Percentiles rank a stretch among this genome's conserved stretches.
These are phyloP conservation scores for Pegoplata infirma DNA, from an alignment of 2,888 invertebrate species.

Conservation along the genomic window DNA sequence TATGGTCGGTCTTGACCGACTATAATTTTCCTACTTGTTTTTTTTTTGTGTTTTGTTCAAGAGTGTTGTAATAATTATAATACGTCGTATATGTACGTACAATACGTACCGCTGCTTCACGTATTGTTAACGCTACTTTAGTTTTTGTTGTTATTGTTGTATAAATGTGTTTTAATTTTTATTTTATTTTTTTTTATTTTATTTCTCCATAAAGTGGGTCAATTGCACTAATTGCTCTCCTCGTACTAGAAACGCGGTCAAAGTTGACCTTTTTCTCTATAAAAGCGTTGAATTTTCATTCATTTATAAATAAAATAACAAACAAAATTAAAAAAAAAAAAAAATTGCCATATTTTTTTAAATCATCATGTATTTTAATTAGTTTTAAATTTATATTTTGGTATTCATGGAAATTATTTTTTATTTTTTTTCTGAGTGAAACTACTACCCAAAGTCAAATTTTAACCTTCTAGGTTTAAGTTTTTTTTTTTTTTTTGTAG, in stretches of 20 bases:
- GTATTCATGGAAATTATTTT: background rate
- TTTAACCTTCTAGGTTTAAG: background rate
- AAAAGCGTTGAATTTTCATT: constrained; percentile 63
- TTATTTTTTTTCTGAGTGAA: no score
- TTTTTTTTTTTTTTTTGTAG: background rate
- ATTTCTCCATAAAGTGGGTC: constrained; percentile 60
- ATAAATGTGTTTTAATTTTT: constrained; percentile 18
- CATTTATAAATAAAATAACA: constrained; percentile 33
- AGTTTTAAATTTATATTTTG: background rate
- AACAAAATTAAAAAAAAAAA: background rate
- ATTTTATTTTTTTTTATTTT: no score
- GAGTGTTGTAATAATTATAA: no score
- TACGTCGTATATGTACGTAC: background rate
- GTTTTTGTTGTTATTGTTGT: constrained; percentile 2
- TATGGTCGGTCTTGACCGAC: no score
- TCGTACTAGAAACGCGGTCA: constrained; percentile 63
- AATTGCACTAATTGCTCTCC: constrained; percentile 63
- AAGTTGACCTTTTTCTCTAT: constrained; percentile 63
- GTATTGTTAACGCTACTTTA: constrained; percentile 16
- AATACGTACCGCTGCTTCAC: background rate
- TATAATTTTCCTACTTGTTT: no score
- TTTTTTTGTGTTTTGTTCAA: no score
- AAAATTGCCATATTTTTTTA: constrained; percentile 17
- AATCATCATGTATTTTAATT: constrained; percentile 43
- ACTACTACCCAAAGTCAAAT: background rate